Conservation (phyloP, 2,888 invertebrate genomes). For the Girardia tigrina region DNA sequence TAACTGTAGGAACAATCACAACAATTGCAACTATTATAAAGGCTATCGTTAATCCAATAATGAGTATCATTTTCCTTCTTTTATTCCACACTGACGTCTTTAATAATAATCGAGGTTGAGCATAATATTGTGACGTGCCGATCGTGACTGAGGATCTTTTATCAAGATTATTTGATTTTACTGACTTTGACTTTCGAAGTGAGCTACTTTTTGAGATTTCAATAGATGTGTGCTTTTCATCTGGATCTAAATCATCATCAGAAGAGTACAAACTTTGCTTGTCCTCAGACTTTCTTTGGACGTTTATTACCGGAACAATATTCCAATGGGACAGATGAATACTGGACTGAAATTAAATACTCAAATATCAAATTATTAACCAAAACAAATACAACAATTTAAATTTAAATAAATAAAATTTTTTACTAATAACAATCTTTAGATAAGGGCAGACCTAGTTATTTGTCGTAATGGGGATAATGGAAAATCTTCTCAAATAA, state of each 20-base stretch:
- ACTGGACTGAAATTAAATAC: too few relatives aligned
- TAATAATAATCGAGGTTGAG: not conserved
- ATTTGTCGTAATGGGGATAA: too few relatives aligned
- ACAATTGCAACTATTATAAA: conserved; percentile 15
- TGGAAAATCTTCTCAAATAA: too few relatives aligned
- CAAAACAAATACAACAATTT: too few relatives aligned
- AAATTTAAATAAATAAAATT: too few relatives aligned
- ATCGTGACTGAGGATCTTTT: not conserved
- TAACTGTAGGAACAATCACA: conserved; percentile 3
- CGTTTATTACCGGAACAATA: not conserved
- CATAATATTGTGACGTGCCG: conserved; percentile 14
- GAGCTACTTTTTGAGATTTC: not conserved
- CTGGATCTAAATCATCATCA: conserved; percentile 4
- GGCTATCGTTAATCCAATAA: not conserved
- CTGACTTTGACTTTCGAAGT: not conserved
- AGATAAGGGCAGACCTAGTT: too few relatives aligned
- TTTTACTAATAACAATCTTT: too few relatives aligned
- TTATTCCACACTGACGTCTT: not conserved
- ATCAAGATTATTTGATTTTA: not conserved
- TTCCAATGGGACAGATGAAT: conserved; percentile 18
- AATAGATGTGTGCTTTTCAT: not conserved
- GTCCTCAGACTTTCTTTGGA: not conserved
- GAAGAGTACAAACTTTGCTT: not conserved
- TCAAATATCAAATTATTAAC: too few relatives aligned
- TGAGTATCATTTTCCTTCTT: not conserved